phyloP scores from a whole-genome alignment of 2,888 invertebrate species.

The Chrysolina americana region DNA sequence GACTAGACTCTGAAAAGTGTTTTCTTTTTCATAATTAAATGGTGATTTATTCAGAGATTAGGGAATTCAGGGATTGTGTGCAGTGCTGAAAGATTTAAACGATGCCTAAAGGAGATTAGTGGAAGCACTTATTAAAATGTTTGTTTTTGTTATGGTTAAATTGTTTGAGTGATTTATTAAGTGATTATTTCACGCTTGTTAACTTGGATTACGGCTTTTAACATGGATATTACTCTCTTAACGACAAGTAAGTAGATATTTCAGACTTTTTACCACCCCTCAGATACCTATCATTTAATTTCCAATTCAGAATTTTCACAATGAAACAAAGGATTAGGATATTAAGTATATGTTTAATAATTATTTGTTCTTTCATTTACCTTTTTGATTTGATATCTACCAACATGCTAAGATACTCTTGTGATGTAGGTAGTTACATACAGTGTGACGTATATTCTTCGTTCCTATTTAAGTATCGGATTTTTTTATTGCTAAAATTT shows the following conservation, averaged over 20 bases:
- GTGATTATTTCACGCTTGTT: slow-evolving; percentile 48
- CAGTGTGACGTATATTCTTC: no score
- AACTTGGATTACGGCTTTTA: slow-evolving; percentile 48
- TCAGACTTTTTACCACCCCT: background rate
- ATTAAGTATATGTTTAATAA: no score
- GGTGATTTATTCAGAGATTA: slow-evolving; percentile 49
- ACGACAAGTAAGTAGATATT: slow-evolving; percentile 49
- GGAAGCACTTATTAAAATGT: slow-evolving; percentile 48
- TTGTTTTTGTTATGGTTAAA: slow-evolving; percentile 53
- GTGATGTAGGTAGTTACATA: no score
- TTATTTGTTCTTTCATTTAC: no score
- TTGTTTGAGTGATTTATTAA: slow-evolving; percentile 52
- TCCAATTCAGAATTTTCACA: no score
- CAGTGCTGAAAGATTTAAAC: slow-evolving; percentile 50
- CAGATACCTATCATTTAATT: no score
- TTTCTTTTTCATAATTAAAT: slow-evolving; percentile 44
- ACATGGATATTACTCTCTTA: slow-evolving; percentile 49
- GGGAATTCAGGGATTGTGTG: slow-evolving; percentile 46
- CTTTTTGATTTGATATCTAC: no score
- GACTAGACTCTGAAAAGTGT: slow-evolving; percentile 42
- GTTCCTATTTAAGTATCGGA: no score
- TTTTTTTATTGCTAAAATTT: no score
- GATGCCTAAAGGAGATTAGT: slow-evolving; percentile 49
- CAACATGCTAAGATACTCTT: no score
- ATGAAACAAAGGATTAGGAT: no score